These are phyloP conservation scores for Bradypodion ventrale DNA, from an alignment of 2,797 vertebrate species.

Conservation along the genomic window DNA sequence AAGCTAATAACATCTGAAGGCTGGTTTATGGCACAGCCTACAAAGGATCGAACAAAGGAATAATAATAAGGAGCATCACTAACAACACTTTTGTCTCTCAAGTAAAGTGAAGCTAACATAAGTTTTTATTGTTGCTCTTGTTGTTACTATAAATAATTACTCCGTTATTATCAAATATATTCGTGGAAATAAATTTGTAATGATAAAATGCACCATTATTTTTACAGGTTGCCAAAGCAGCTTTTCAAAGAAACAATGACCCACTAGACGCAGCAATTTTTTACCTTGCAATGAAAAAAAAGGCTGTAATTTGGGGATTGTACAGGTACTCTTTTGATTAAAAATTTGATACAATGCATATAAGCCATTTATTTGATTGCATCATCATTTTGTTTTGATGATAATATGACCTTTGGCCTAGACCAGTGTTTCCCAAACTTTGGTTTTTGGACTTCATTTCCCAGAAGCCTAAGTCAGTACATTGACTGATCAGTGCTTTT, in stretches of 20 bases:
- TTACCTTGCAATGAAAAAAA: constrained; percentile 97
- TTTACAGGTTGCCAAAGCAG: constrained; percentile 92
- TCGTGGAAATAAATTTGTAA: neutral
- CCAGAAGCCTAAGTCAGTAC: no score
- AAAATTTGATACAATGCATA: neutral
- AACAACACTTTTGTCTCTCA: neutral
- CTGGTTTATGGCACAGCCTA: neutral
- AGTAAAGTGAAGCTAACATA: neutral
- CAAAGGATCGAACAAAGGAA: neutral
- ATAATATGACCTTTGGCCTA: no score
- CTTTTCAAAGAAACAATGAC: constrained; percentile 92
- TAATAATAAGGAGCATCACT: neutral
- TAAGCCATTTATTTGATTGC: neutral
- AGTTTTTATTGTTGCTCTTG: neutral
- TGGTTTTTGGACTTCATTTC: no score
- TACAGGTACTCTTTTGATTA: constrained; percentile 82
- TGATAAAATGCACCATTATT: neutral
- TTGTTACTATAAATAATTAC: neutral
- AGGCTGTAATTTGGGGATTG: constrained; percentile 96
- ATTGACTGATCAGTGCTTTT: no score
- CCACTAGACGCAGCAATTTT: constrained; percentile 96
- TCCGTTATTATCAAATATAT: neutral
- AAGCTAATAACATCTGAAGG: neutral
- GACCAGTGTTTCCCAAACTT: no score
- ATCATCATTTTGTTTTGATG: neutral